Base-by-base conservation (phyloP, 1,140 invertebrate genomes). In the Trichonephila clavipes region DNA sequence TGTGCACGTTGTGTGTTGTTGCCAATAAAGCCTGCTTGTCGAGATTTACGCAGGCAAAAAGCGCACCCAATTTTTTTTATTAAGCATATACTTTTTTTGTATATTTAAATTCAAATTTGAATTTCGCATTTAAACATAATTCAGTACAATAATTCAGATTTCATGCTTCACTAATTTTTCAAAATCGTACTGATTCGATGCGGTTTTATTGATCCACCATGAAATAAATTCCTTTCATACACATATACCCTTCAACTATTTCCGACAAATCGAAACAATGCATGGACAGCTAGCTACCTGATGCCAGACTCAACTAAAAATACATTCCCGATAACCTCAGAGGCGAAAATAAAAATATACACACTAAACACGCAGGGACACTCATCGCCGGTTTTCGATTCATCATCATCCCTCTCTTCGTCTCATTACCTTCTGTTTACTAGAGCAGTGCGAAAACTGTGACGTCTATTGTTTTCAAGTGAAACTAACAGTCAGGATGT, bases 251-350 rank as follows among this genome's bases (percentile, higher is more conserved):
- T 77, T 77, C 24, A 19, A 12, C 28, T 77, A 28, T 77, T 18
- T 28, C 28, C 5, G 28, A 77, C 10, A 77, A 77, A 18, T 77
- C 34, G 72, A 40, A 77, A 77, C 66, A n/a, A 7, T 77, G 18
- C 18, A 28, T 18, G 34, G 34, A 77, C 72, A 18, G 18, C 34
- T 40, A 40, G 7, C 72, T 18, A 3, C 34, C 12, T 40, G 24
- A 77, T 77, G 69, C 69, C 69, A 77, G 28, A 16, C 69, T 16
- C 24, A 24, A 77, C 72, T 77, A 77, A 77, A 77, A 77, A 77
- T 77, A 77, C 34, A 40, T 34, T 40, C 24, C 40, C 72, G 72
- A 77, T 77, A 77, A 77, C 72, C 72, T 77, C 72, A 77, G 72
- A 6, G 72, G 28, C 72, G 72, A 40, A 77, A 77, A 77, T 77